Conservation (phyloP, 1,140 invertebrate species). For the Acromyrmex heyeri region DNA sequence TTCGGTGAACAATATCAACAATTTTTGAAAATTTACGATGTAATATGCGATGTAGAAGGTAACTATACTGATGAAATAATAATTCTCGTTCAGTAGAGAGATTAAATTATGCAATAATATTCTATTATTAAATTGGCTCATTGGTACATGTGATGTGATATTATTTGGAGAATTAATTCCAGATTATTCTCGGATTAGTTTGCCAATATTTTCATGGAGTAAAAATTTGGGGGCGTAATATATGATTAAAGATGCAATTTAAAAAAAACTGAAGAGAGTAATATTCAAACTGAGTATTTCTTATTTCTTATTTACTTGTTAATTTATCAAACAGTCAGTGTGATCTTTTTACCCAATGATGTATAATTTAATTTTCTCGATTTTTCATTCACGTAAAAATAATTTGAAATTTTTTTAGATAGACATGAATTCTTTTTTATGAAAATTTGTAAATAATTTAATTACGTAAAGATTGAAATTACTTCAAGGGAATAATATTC, state of each 20-base stretch:
- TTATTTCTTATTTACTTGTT: background rate
- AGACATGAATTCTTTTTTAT: background rate
- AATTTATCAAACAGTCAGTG: background rate
- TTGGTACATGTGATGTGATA: background rate
- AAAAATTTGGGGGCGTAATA: background rate
- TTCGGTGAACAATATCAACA: background rate
- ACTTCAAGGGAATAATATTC: background rate
- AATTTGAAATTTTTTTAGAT: background rate
- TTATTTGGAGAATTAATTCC: background rate
- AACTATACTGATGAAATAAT: background rate
- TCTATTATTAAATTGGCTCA: background rate
- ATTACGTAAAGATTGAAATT: background rate
- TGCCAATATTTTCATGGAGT: background rate
- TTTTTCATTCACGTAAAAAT: background rate
- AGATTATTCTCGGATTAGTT: background rate
- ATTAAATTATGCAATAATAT: constrained; percentile 1
- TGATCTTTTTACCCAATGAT: background rate
- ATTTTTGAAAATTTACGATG: background rate
- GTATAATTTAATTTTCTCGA: background rate
- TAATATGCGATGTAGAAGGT: background rate
- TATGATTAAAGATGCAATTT: background rate
- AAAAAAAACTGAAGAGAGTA: background rate
- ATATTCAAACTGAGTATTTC: background rate
- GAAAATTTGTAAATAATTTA: background rate
- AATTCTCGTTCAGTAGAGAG: background rate